These are phyloP conservation scores for Myotis findleyi DNA, from an alignment of 2,797 vertebrate species.

Conservation along the genomic window DNA sequence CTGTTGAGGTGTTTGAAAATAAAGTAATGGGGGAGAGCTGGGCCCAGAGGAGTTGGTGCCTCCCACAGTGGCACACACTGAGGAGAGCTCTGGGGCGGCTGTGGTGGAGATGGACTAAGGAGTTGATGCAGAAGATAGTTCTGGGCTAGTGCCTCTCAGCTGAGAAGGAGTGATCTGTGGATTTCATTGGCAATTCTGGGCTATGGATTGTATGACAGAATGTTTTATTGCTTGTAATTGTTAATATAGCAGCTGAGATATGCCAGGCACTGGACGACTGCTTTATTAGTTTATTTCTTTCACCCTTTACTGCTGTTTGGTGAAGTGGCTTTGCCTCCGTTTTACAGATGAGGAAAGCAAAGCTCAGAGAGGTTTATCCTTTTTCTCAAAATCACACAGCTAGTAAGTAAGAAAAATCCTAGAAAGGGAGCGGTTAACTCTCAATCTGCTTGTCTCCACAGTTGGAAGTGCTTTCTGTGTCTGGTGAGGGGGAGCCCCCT, in stretches of 20 bases:
- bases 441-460: background rate
- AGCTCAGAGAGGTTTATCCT: background rate
- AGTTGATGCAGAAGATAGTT: background rate
- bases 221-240: background rate
- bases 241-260: background rate
- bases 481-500: background rate
- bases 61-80: background rate
- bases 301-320: background rate
- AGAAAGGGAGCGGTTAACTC: background rate
- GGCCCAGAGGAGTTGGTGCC: background rate
- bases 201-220: background rate
- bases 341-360: background rate
- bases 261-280: background rate
- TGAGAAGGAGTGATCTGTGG: background rate
- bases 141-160: background rate
- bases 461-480: background rate
- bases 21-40: background rate
- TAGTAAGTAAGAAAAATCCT: background rate
- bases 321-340: background rate
- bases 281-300: background rate
- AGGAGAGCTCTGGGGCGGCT: background rate
- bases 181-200: background rate
- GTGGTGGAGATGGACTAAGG: background rate
- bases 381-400: background rate
- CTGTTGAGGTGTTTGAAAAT: background rate